Conservation (phyloP, 2,797 vertebrate genomes). For the Alcedo atthis region DNA sequence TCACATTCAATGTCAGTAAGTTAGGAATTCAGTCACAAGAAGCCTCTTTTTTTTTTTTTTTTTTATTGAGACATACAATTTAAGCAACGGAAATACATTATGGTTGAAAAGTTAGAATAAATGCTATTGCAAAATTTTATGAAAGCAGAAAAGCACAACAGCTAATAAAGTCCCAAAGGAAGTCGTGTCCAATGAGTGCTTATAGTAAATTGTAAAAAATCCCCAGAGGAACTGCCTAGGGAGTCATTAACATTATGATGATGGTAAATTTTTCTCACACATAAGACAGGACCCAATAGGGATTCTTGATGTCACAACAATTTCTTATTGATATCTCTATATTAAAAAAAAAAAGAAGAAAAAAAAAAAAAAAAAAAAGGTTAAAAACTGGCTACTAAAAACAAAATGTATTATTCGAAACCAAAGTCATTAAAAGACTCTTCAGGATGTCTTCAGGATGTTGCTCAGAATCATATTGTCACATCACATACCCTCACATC, state of each 20-base stretch:
- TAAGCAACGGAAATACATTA: neutral
- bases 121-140: neutral
- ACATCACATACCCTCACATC: neutral
- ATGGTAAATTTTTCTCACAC: neutral
- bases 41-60: neutral
- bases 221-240: neutral
- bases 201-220: neutral
- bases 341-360: neutral
- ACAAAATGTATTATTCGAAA: neutral
- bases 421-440: neutral
- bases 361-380: neutral
- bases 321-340: neutral
- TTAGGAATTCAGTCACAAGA: neutral
- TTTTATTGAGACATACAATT: neutral
- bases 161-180: constrained; percentile 24
- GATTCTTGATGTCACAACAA: neutral
- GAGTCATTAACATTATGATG: neutral
- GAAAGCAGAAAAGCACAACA: neutral
- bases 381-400: neutral
- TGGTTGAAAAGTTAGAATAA: neutral
- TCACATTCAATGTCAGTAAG: neutral
- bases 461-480: neutral
- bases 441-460: neutral
- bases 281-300: neutral
- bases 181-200: neutral